Percentiles rank a stretch among this genome's conserved stretches.
These are phyloP conservation scores for Sinonovacula constricta DNA, from an alignment of 1,140 invertebrate genomes.

Conservation along the genomic window DNA sequence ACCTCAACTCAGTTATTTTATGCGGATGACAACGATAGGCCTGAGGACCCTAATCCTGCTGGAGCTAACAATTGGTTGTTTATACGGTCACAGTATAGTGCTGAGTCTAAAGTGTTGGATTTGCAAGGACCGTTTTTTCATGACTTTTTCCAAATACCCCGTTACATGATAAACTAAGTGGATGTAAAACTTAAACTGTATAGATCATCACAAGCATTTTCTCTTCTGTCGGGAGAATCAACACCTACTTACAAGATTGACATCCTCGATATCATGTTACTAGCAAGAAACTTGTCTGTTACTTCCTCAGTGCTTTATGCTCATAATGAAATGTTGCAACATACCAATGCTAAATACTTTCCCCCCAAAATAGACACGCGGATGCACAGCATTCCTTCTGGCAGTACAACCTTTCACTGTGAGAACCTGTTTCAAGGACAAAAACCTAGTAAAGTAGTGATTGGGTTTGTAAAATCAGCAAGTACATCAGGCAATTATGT, in stretches of 20 bases:
- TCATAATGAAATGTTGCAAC: slow-evolving; percentile 31
- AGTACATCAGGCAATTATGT: slow-evolving; percentile 26
- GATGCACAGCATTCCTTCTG: slow-evolving; percentile 17
- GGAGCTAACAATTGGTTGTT: slow-evolving; percentile 16
- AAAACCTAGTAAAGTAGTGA: slow-evolving; percentile 23
- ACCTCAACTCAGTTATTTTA: slow-evolving; percentile 12
- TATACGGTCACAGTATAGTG: not conserved
- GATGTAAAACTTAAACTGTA: no score
- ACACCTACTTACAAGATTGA: no score
- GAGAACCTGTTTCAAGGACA: slow-evolving; percentile 38
- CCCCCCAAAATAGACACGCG: slow-evolving; percentile 6
- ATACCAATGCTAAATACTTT: slow-evolving; percentile 21
- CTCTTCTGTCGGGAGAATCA: not conserved
- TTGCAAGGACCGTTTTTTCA: slow-evolving; percentile 37
- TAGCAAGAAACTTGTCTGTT: slow-evolving; percentile 13
- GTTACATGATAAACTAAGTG: slow-evolving; percentile 23
- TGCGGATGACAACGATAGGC: slow-evolving; percentile 30
- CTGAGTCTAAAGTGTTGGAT: slow-evolving; percentile 15
- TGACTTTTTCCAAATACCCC: slow-evolving; percentile 10
- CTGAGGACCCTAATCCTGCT: slow-evolving; percentile 5
- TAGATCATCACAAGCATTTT: slow-evolving; percentile 5
- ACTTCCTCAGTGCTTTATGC: slow-evolving; percentile 20
- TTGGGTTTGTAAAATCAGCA: no score
- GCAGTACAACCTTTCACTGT: slow-evolving; percentile 20
- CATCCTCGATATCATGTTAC: slow-evolving; percentile 21